A percentile compares a stretch with the other conserved stretches of the same genome.
Conservation (phyloP, 2,797 vertebrate genomes). For the Lycodopsis pacificus region DNA sequence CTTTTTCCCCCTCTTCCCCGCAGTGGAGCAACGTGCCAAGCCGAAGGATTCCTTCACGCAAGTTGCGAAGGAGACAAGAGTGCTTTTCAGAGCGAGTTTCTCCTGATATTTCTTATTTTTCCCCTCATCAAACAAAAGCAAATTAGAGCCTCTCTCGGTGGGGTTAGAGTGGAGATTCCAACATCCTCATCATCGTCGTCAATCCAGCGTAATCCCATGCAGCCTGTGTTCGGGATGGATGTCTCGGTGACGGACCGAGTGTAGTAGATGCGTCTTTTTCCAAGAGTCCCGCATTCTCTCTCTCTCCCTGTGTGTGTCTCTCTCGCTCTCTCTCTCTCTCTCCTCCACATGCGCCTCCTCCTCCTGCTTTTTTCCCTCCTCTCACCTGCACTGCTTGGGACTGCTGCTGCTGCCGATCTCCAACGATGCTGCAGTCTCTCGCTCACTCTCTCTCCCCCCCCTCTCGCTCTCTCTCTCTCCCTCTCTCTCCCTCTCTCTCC, state of each 20-base stretch:
- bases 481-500: constrained; percentile 42
- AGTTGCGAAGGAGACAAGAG: constrained; percentile 73
- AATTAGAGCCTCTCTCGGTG: constrained; percentile 6
- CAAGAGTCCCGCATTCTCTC: constrained; percentile 90
- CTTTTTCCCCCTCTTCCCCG: constrained; percentile 53
- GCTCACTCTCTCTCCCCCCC: constrained; percentile 49
- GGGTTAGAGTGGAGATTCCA: constrained; percentile 45
- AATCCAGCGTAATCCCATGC: constrained; percentile 68
- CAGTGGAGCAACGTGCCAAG: constrained; percentile 85
- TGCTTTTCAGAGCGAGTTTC: constrained; percentile 69
- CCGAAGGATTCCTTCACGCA: constrained; percentile 78
- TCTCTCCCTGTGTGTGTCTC: constrained; percentile 57
- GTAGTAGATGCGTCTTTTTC: constrained; percentile 82
- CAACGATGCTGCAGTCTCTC: constrained; percentile 95
- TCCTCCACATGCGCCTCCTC: constrained; percentile 63
- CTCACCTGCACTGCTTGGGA: constrained; percentile 95
- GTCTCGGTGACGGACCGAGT: constrained; percentile 73
- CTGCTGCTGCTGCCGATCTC: constrained; percentile 86
- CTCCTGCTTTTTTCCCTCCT: constrained; percentile 50
- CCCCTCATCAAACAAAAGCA: not conserved
- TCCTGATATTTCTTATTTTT: constrained; percentile 4
- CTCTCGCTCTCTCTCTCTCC: constrained; percentile 44
- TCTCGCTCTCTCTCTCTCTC: constrained; percentile 79
- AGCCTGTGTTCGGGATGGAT: constrained; percentile 63
- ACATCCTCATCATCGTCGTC: constrained; percentile 21